These are phyloP conservation scores for Atractosteus spatula DNA, from an alignment of 2,113 vertebrate genomes.

Conservation along the genomic window DNA sequence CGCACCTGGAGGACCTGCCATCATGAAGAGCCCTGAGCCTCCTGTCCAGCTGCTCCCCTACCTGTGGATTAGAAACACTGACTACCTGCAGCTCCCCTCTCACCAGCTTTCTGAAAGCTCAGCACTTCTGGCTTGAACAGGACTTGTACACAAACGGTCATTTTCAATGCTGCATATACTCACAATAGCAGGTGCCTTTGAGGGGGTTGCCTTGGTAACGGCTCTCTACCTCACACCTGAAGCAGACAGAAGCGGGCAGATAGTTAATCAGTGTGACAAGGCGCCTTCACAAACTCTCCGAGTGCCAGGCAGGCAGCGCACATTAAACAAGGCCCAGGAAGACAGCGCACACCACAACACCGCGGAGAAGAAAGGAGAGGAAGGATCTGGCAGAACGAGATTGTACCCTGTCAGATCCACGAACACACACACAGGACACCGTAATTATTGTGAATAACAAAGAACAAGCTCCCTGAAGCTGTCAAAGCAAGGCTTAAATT, in stretches of 20 bases:
- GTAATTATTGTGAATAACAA: too few relatives aligned
- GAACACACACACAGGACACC: too few relatives aligned
- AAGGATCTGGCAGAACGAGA: not conserved
- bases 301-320: not conserved
- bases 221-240: conserved; percentile 94
- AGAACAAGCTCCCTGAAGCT: too few relatives aligned
- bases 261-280: not conserved
- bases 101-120: too few relatives aligned
- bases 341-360: too few relatives aligned
- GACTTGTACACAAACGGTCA: too few relatives aligned
- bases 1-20: too few relatives aligned
- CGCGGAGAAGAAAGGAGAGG: not conserved
- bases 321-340: not conserved
- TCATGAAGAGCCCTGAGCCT: too few relatives aligned
- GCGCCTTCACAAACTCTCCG: not conserved
- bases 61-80: too few relatives aligned
- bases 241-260: not conserved
- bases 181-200: conserved; percentile 98
- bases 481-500: too few relatives aligned
- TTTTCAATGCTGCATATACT: conserved; percentile 60
- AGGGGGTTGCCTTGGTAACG: conserved; percentile 97
- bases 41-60: too few relatives aligned
- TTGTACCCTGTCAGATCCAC: not conserved
- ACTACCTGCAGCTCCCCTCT: too few relatives aligned
- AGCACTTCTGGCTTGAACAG: conserved; percentile 17